A percentile compares a stretch with the other conserved stretches of the same genome.
Evolutionary conservation across 2,797 vertebrate species (phyloP).

Genomic region (Lepus oiostolus): DNA sequence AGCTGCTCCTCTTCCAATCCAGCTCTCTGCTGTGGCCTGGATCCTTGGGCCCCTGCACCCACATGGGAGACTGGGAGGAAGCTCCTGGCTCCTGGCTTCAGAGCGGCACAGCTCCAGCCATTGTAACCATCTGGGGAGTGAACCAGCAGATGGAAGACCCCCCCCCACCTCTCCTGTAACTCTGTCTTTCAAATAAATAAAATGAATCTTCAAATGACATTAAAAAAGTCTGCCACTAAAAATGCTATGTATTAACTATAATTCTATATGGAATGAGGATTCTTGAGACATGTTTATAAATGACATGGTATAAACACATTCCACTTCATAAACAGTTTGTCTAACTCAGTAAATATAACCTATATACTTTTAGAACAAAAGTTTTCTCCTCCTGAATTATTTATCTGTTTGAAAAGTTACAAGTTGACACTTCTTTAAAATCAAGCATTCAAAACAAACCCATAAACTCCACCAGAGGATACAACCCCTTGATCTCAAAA

Average conservation of each 20-base stretch:
- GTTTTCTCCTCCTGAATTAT: neutral
- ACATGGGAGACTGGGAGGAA: no score
- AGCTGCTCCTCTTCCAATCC: no score
- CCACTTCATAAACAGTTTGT: neutral
- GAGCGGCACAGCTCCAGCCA: no score
- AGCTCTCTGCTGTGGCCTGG: no score
- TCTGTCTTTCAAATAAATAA: no score
- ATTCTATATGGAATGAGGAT: neutral
- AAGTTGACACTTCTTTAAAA: neutral
- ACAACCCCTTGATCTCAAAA: conserved; percentile 9
- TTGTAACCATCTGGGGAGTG: no score
- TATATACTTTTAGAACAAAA: neutral
- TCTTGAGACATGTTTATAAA: neutral
- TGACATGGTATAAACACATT: conserved; percentile 30
- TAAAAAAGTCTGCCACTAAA: neutral
- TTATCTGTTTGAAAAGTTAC: neutral
- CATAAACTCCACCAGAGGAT: neutral
- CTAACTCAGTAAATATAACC: neutral
- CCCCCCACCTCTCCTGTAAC: no score
- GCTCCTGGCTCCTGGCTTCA: no score
- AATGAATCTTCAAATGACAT: no score
- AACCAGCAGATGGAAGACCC: no score
- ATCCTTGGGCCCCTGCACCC: no score
- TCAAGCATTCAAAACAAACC: conserved; percentile 26
- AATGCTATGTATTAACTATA: neutral